A percentile compares a stretch with the other conserved stretches of the same genome.
Evolutionary conservation across 2,797 vertebrate genomes (phyloP).

Genomic region (Sebastes taczanowskii): DNA sequence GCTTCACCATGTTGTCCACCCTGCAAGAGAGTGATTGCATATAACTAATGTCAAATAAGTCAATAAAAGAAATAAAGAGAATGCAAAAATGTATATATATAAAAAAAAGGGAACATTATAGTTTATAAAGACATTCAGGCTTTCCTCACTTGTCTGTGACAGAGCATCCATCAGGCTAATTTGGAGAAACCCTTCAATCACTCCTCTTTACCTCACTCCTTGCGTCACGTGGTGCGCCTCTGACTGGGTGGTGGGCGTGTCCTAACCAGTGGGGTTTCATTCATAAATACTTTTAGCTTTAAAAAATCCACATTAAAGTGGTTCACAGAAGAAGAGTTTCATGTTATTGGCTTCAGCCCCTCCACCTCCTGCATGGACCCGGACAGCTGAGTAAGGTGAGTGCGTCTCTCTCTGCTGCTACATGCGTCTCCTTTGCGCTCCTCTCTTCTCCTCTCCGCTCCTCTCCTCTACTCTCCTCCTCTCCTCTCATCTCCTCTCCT

Average conservation of each 20-base stretch:
- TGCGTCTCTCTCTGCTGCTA: slow-evolving; percentile 17
- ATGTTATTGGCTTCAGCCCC: slow-evolving; percentile 46
- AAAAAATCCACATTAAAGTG: slow-evolving; percentile 79
- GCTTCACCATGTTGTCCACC: background rate
- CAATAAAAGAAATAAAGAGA: background rate
- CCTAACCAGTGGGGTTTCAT: slow-evolving; percentile 83
- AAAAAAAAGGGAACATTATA: too few relatives aligned
- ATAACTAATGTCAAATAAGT: background rate
- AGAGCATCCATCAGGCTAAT: background rate
- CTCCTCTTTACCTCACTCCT: slow-evolving; percentile 47
- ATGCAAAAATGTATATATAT: background rate
- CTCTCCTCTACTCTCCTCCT: too few relatives aligned
- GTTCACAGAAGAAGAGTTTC: slow-evolving; percentile 66
- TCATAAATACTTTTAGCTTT: slow-evolving; percentile 90
- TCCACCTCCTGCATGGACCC: slow-evolving; percentile 71
- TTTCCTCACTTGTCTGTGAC: background rate
- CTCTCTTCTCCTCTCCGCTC: too few relatives aligned
- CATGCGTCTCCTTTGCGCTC: background rate
- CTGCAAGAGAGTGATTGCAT: background rate
- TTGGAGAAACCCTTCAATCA: slow-evolving; percentile 31
- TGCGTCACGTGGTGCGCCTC: slow-evolving; percentile 78
- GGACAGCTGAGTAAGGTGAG: slow-evolving; percentile 80
- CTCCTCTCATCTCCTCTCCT: too few relatives aligned
- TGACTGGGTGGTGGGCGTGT: slow-evolving; percentile 83
- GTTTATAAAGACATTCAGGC: background rate